Conservation (phyloP, 2,888 invertebrate species). For the Alviniconcha strummeri region DNA sequence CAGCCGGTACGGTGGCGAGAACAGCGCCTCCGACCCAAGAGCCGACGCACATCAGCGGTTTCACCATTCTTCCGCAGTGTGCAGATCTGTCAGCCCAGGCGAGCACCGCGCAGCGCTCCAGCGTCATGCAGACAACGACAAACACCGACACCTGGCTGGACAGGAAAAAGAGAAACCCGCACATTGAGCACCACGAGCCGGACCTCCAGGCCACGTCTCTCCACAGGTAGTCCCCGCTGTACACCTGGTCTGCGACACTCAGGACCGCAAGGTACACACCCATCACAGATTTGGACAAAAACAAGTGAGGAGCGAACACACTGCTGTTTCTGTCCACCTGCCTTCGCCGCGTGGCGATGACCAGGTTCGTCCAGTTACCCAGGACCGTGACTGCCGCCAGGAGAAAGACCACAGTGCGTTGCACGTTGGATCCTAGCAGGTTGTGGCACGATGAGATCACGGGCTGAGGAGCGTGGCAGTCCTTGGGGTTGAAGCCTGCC, state of each 20-base stretch:
- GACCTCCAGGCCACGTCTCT: conserved; percentile 8
- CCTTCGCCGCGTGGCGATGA: not conserved
- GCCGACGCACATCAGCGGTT: not conserved
- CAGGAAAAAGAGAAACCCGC: conserved; percentile 7
- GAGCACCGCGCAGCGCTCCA: not conserved
- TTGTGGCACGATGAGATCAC: not conserved
- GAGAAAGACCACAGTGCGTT: not conserved
- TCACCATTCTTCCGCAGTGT: not conserved
- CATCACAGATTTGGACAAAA: not conserved
- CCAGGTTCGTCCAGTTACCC: not conserved
- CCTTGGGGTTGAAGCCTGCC: not conserved
- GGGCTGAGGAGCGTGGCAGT: conserved; percentile 2
- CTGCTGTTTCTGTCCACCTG: no score
- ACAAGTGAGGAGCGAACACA: not conserved
- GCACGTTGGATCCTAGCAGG: not conserved
- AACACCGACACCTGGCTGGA: conserved; percentile 13
- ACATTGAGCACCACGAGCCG: not conserved
- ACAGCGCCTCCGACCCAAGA: not conserved
- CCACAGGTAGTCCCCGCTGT: conserved; percentile 4
- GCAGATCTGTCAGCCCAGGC: not conserved
- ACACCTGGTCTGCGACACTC: conserved; percentile 2
- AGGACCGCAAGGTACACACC: conserved; percentile 1
- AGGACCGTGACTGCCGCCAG: not conserved
- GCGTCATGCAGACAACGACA: not conserved
- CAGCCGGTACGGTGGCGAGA: not conserved